A percentile compares a stretch with the other conserved stretches of the same genome.
These are phyloP conservation scores for Platyscapa corneri DNA, from an alignment of 1,140 invertebrate genomes.

Conservation along the genomic window DNA sequence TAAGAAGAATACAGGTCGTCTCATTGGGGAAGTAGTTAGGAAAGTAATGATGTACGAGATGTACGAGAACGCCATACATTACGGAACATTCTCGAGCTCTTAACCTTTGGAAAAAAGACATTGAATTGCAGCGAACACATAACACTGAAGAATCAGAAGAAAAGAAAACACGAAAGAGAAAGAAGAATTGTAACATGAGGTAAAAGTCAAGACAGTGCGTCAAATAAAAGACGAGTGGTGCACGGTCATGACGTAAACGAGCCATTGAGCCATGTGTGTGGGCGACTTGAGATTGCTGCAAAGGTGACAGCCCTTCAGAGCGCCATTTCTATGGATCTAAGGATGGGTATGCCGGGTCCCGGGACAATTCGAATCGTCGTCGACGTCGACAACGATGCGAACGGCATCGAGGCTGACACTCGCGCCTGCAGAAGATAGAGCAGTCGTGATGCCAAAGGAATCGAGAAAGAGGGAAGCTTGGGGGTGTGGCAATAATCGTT, in stretches of 20 bases:
- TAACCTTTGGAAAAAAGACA: neutral
- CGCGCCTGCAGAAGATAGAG: neutral
- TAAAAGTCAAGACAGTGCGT: neutral
- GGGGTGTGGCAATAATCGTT: slow-evolving; percentile 51
- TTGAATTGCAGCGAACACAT: neutral
- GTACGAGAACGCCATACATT: slow-evolving; percentile 25
- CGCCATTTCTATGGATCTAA: slow-evolving; percentile 26
- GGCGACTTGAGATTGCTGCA: slow-evolving; percentile 27
- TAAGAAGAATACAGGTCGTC: slow-evolving; percentile 25
- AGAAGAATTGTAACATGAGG: neutral
- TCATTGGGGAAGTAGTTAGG: slow-evolving; percentile 36
- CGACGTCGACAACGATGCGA: neutral
- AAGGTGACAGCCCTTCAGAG: slow-evolving; percentile 4
- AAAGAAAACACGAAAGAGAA: neutral
- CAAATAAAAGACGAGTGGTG: slow-evolving; percentile 12
- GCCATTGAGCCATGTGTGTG: slow-evolving; percentile 2
- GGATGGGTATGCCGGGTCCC: slow-evolving; percentile 20
- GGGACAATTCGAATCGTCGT: slow-evolving; percentile 47
- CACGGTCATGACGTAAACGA: slow-evolving; percentile 40
- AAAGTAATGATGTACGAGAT: slow-evolving; percentile 44
- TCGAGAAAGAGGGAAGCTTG: neutral
- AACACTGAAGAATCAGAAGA: neutral
- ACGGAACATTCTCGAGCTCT: neutral
- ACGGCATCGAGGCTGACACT: slow-evolving; percentile 7
- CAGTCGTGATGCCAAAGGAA: neutral